phyloP scores from a whole-genome alignment of 2,888 invertebrate species.

The Thelaira solivaga region DNA sequence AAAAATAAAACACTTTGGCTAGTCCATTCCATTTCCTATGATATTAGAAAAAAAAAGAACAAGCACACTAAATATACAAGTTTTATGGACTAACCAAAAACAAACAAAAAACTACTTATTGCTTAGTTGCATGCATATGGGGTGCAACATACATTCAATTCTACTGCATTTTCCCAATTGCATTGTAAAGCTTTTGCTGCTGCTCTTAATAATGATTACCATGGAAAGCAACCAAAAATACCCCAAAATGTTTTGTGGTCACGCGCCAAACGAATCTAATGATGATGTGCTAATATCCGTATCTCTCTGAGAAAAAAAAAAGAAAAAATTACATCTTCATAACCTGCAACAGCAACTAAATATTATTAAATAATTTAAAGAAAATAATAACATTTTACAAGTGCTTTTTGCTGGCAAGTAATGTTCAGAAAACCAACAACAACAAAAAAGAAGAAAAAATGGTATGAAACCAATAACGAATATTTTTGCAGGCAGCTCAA shows the following conservation, averaged over 20 bases:
- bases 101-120: slow-evolving; percentile 1
- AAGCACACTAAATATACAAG: neutral
- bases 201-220: slow-evolving; percentile 8
- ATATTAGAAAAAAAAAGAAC: neutral
- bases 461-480: too few relatives aligned
- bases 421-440: too few relatives aligned
- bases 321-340: too few relatives aligned
- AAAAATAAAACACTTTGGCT: slow-evolving; percentile 3
- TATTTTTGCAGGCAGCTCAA: too few relatives aligned
- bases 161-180: neutral
- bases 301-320: too few relatives aligned
- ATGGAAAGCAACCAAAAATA: neutral
- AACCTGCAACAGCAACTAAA: neutral
- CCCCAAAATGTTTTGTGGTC: slow-evolving; percentile 39
- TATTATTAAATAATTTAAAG: slow-evolving; percentile 13
- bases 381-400: too few relatives aligned
- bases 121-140: neutral
- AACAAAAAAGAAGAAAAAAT: too few relatives aligned
- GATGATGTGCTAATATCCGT: slow-evolving; percentile 49
- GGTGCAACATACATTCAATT: neutral
- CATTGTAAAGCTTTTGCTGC: neutral
- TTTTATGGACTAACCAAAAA: slow-evolving; percentile 5
- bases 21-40: neutral
- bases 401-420: too few relatives aligned
- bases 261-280: slow-evolving; percentile 58